Conservation (phyloP, 2,888 invertebrate species). For the Coecobrya sp. region DNA sequence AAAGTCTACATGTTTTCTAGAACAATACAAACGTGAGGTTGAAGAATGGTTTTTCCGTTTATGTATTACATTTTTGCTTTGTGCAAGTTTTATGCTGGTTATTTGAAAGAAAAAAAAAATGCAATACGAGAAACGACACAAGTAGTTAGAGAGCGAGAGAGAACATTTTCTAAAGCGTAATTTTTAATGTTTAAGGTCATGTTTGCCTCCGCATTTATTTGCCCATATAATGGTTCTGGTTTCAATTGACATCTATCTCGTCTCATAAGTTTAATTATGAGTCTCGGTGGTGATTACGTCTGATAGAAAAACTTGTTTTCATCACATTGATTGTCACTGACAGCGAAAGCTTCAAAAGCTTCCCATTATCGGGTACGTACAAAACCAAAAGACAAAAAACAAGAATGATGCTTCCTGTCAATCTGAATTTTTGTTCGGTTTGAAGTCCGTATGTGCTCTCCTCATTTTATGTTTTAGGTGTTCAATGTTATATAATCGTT, state of each 20-base stretch:
- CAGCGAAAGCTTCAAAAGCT: conserved; percentile 54
- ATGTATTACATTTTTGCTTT: neutral
- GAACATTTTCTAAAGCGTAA: conserved; percentile 44
- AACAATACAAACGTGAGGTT: neutral
- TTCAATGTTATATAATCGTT: neutral
- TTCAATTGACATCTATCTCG: conserved; percentile 75
- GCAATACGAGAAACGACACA: neutral
- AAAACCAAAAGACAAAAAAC: conserved; percentile 59
- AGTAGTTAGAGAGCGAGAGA: neutral
- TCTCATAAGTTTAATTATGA: conserved; percentile 76
- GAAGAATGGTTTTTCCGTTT: conserved; percentile 3
- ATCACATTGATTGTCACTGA: conserved; percentile 77
- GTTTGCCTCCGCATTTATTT: conserved; percentile 69
- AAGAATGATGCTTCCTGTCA: conserved; percentile 73
- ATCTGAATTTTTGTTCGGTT: conserved; percentile 27
- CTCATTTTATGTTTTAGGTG: neutral
- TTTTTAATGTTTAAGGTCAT: conserved; percentile 79
- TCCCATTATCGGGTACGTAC: conserved; percentile 53
- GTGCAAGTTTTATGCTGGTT: conserved; percentile 12
- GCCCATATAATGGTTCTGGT: conserved; percentile 73
- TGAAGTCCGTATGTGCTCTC: conserved; percentile 1
- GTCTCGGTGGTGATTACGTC: conserved; percentile 65
- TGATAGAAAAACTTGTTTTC: conserved; percentile 76
- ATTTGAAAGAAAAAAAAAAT: neutral
- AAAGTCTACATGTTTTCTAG: neutral